phyloP scores from a whole-genome alignment of 2,888 invertebrate species.

The Chloroclystis v-ata region DNA sequence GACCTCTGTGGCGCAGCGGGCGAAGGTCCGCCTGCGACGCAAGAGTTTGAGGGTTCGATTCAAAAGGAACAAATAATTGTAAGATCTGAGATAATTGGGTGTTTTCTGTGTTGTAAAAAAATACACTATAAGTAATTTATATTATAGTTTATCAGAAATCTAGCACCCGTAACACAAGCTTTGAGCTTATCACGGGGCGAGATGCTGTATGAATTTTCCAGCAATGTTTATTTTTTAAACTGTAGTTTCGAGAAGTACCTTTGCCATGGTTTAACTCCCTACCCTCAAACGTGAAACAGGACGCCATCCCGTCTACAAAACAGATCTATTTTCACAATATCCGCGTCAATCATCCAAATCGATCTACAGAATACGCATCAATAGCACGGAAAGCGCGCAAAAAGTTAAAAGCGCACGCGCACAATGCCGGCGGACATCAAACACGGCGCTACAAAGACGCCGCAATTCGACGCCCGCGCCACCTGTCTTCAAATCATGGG shows the following conservation, averaged over 20 bases:
- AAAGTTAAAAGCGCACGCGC: constrained; percentile 64
- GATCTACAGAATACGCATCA: constrained; percentile 41
- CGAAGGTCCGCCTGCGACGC: too few species aligned
- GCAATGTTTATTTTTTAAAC: too few species aligned
- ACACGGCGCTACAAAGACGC: constrained; percentile 55
- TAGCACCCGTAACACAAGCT: too few species aligned
- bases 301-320: constrained; percentile 17
- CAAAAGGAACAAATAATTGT: too few species aligned
- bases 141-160: too few species aligned
- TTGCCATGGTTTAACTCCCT: not conserved
- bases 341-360: constrained; percentile 34
- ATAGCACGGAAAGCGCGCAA: constrained; percentile 57
- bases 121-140: too few species aligned
- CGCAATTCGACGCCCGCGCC: constrained; percentile 64
- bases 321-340: constrained; percentile 23
- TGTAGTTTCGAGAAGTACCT: not conserved
- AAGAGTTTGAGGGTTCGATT: too few species aligned
- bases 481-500: constrained; percentile 75
- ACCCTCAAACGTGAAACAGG: constrained; percentile 11
- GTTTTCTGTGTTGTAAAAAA: too few species aligned
- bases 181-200: too few species aligned
- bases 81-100: too few species aligned
- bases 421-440: constrained; percentile 68
- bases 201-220: too few species aligned
- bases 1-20: too few species aligned